Conservation (phyloP, 2,888 invertebrate genomes). For the Enchytraeus crypticus region DNA sequence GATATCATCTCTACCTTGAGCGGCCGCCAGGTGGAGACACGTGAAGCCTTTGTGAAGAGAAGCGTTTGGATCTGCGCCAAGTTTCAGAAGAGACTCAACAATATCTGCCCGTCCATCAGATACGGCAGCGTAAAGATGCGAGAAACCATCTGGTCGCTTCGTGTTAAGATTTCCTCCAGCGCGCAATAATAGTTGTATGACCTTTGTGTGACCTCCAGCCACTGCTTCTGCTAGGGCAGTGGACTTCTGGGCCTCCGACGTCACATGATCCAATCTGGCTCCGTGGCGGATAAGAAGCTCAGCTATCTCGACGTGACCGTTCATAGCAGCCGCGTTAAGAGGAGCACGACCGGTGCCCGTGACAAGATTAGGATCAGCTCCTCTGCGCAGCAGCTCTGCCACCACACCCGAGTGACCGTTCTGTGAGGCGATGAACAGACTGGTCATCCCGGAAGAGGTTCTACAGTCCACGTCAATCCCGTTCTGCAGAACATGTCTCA, state of each 20-base stretch:
- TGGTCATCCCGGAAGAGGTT: slow-evolving; percentile 13
- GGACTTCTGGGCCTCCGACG: slow-evolving; percentile 8
- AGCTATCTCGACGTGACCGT: slow-evolving; percentile 11
- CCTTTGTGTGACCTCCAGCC: slow-evolving; percentile 6
- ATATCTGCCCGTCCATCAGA: slow-evolving; percentile 4
- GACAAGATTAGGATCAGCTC: slow-evolving; percentile 16
- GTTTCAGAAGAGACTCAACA: slow-evolving; percentile 8
- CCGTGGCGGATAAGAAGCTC: slow-evolving; percentile 16
- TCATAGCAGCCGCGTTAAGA: slow-evolving; percentile 16
- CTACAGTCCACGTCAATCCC: slow-evolving; percentile 12
- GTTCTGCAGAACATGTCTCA: background rate
- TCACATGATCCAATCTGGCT: slow-evolving; percentile 17
- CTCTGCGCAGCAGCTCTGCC: slow-evolving; percentile 9
- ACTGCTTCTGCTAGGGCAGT: slow-evolving; percentile 19
- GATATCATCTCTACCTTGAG: slow-evolving; percentile 12
- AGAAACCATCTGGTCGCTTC: slow-evolving; percentile 8
- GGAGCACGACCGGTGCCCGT: slow-evolving; percentile 12
- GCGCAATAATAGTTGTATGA: background rate
- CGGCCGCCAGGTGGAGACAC: slow-evolving; percentile 16
- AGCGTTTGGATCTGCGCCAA: slow-evolving; percentile 16
- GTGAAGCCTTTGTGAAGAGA: slow-evolving; percentile 13
- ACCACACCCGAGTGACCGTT: slow-evolving; percentile 17
- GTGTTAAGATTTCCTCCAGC: slow-evolving; percentile 12
- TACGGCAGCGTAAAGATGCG: slow-evolving; percentile 16
- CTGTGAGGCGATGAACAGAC: slow-evolving; percentile 16